Evolutionary conservation across 2,888 invertebrate genomes (phyloP), one percentile per base, ranked within the genome.

Genomic region (Hesperia comma): DNA sequence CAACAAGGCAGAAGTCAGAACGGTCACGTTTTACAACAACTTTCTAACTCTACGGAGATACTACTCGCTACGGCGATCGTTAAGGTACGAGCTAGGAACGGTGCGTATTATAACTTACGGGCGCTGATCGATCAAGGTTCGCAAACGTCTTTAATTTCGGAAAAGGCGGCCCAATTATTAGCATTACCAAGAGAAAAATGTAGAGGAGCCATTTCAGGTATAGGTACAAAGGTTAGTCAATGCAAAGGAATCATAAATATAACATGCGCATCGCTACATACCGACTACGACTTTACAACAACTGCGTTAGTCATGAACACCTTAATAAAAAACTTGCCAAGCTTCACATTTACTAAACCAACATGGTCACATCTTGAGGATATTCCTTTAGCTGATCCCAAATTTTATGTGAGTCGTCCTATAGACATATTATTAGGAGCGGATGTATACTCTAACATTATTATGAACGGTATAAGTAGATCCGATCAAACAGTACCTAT

Each of bases 91-190:
- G 60, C 55, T 58, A 55, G 72, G 68, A 0, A 63, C 43, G 3
- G 61, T 49, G 19, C 19, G 17, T 49, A 68, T 54, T 55, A 64
- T 21, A 43, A 5, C 3, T 37, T 71, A 57, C 32, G 72, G 40
- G 72, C 69, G 6, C 56, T 74, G 3, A 58, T 73, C 0, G 69
- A 72, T 54, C 75, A 70, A 51, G 71, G 72, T 0, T 71, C 71
- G 6, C 70, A 72, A 46, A 63, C 55, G 33, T 71, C 71, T 0
- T 58, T 74, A 0, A 72, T 74, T 10, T 69, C 71, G 1, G 70
- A 61, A 33, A 68, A 69, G 7, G 74, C 72, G 7, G 71, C 72
- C 0, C 70, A 74, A 58, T 1, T 26, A 5, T 54, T 75, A 40
- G 21, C 56, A n/a, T 21, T 71, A 14, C 49, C 41, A 4, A 46